Conservation (phyloP, 2,113 vertebrate genomes). For the Mugil cephalus region DNA sequence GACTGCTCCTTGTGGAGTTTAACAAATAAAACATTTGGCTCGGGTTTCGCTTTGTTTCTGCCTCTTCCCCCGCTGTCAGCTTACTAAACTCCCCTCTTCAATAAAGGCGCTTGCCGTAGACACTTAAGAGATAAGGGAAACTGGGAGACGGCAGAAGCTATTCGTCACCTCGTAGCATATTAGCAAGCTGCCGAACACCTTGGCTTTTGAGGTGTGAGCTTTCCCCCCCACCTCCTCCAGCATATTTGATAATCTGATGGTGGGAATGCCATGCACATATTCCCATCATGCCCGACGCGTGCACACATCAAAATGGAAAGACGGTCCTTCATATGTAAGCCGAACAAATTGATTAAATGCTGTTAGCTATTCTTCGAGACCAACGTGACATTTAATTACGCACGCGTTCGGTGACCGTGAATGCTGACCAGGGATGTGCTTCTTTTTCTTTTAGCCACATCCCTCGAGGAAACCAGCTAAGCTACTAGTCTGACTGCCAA, state of each 20-base stretch:
- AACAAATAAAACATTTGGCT: constrained; percentile 47
- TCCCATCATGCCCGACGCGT: constrained; percentile 5
- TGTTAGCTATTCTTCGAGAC: constrained; percentile 55
- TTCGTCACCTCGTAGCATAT: constrained; percentile 51
- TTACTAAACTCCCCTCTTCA: constrained; percentile 43
- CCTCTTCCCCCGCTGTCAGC: constrained; percentile 28
- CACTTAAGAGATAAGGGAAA: constrained; percentile 54
- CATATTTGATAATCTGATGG: not conserved
- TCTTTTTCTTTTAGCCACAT: constrained; percentile 3
- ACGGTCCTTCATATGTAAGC: constrained; percentile 3
- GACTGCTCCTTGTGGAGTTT: constrained; percentile 26
- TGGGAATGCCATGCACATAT: not conserved
- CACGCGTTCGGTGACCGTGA: constrained; percentile 28
- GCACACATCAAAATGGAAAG: constrained; percentile 34
- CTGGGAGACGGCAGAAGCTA: constrained; percentile 25
- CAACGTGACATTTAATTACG: constrained; percentile 69
- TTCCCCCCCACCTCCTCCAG: not conserved
- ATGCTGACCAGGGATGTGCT: constrained; percentile 32
- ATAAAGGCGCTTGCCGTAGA: constrained; percentile 45
- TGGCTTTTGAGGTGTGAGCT: no score
- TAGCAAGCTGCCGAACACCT: not conserved
- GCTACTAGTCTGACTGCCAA: constrained; percentile 30
- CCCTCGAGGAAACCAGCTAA: constrained; percentile 14
- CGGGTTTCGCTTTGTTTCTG: not conserved
- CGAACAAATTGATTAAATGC: constrained; percentile 44